Conservation (phyloP, 2,888 invertebrate genomes). For the Acrobasis suavella region DNA sequence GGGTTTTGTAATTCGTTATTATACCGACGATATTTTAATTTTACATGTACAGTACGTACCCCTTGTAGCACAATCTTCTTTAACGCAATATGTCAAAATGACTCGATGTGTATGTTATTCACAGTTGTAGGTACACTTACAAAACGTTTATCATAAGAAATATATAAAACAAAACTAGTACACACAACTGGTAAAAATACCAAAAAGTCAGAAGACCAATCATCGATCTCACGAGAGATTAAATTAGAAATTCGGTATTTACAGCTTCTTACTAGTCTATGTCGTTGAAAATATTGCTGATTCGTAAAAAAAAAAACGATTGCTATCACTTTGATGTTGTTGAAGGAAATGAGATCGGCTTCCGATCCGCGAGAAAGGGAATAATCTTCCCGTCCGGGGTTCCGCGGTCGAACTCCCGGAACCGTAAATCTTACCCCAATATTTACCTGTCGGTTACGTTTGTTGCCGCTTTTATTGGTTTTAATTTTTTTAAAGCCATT, state of each 20-base stretch:
- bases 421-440: slow-evolving; percentile 58
- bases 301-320: slow-evolving; percentile 79
- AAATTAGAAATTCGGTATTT: slow-evolving; percentile 17
- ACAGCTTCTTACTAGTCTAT: slow-evolving; percentile 57
- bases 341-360: slow-evolving; percentile 80
- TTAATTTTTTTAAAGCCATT: neutral
- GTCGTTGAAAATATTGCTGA: slow-evolving; percentile 77
- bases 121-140: no score
- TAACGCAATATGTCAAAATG: no score
- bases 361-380: slow-evolving; percentile 77
- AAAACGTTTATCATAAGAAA: no score
- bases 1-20: no score
- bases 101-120: no score
- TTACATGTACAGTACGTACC: no score
- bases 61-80: no score
- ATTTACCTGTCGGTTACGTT: slow-evolving; percentile 50
- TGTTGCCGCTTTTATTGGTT: slow-evolving; percentile 1
- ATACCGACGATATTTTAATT: no score
- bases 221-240: neutral
- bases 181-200: no score
- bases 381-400: slow-evolving; percentile 74
- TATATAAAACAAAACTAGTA: no score
- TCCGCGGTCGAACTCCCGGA: slow-evolving; percentile 53
- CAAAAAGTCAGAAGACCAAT: neutral
- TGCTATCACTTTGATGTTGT: slow-evolving; percentile 81